Base-by-base conservation (phyloP, 2,797 vertebrate genomes). In the Pangasius macronema region DNA sequence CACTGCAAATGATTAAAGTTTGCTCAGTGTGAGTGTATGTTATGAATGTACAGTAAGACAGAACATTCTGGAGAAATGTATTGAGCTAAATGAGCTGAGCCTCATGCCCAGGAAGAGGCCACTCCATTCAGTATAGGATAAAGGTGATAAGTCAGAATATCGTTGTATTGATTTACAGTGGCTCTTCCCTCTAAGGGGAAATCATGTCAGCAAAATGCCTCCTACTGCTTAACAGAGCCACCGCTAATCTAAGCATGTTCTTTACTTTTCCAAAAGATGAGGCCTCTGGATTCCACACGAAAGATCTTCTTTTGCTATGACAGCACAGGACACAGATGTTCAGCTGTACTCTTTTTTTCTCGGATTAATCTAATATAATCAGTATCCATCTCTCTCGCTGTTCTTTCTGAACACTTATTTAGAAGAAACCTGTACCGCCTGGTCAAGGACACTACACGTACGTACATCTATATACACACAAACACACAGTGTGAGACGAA, bases 281-380 rank as follows among this genome's bases (percentile, higher is more conserved):
- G 80, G 39, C 59, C 59, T 90, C 86, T 92, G 89, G 90, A 92
- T 92, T 91, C 86, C 87, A 87, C 42, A 63, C 67, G 73, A 84
- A 87, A 85, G 77, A 59, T 81, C 91, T 88, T 88, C 76, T 89
- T 88, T 83, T 80, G 90, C 90, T 70, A 70, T 89, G 89, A 89
- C 89, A 90, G 86, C 67, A 86, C 86, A 84, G 75, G 76, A 89
- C 88, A 42, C 91, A 93, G 88, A 92, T 92, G 91, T 91, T 91
- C 84, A 89, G 82, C 72, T 5, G 10, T 65, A 39, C 33, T 13
- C 7, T 86, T 61, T 42, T 46, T 49, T 82, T 46, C 79, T 30
- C 82, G 79, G 68, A 82, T 20, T 14, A 87, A 68, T 36, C 8
- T n/a, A 75, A 87, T 49, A 76, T 18, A 65, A 83, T 76, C 70